Percentiles rank a stretch among this genome's conserved stretches.
These are phyloP conservation scores for Cerastis rubricosa DNA, from an alignment of 2,888 invertebrate species.

Conservation along the genomic window DNA sequence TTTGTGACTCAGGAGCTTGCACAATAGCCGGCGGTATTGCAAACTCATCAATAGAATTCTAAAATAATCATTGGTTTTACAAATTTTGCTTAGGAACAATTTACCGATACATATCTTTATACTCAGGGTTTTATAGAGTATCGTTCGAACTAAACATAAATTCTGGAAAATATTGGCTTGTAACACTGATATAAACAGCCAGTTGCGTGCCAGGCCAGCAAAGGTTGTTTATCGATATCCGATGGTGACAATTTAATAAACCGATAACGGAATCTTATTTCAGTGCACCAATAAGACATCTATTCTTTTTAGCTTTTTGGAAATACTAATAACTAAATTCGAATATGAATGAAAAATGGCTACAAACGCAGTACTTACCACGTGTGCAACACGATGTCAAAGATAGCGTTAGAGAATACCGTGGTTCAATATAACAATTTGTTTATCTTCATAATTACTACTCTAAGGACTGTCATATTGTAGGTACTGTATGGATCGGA, in stretches of 20 bases:
- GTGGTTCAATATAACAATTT: neutral
- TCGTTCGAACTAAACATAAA: neutral
- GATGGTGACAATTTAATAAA: slow-evolving; percentile 9
- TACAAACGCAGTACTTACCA: neutral
- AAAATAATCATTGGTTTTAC: neutral
- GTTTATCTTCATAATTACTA: neutral
- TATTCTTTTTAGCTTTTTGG: neutral
- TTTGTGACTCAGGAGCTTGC: slow-evolving; percentile 22
- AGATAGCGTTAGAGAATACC: neutral
- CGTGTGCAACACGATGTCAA: neutral
- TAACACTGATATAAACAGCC: slow-evolving; percentile 21
- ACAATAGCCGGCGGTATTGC: slow-evolving; percentile 34
- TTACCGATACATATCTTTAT: neutral
- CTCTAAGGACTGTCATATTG: neutral
- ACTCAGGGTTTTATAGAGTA: neutral
- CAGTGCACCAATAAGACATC: no score
- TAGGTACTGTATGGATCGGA: neutral
- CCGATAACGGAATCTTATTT: neutral
- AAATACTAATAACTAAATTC: neutral
- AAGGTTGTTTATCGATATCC: slow-evolving; percentile 33
- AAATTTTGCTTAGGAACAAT: neutral
- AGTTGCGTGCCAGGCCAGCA: neutral
- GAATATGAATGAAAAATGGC: neutral
- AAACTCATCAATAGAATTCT: neutral
- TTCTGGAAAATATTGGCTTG: slow-evolving; percentile 7